Conservation (phyloP, 2,113 vertebrate genomes). For the Amblyornis subalaris region DNA sequence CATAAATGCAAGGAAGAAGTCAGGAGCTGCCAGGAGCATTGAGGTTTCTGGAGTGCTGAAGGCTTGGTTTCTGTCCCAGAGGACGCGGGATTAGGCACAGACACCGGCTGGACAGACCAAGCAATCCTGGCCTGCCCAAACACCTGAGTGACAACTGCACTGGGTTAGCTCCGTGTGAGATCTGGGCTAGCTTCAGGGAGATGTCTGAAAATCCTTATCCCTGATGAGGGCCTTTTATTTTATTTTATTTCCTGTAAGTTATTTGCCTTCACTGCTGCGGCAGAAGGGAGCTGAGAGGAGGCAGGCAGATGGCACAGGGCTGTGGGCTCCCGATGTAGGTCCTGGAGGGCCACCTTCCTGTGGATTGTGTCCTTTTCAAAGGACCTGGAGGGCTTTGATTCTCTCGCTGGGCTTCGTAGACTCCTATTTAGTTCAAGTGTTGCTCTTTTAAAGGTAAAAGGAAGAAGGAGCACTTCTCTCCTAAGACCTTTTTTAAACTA, state of each 20-base stretch:
- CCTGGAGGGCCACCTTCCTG: neutral
- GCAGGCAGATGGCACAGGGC: neutral
- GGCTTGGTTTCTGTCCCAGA: neutral
- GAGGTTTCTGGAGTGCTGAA: neutral
- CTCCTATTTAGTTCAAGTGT: neutral
- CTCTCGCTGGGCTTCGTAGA: neutral
- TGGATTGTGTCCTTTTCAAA: neutral
- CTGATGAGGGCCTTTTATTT: neutral
- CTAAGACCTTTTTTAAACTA: neutral
- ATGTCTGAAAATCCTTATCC: neutral
- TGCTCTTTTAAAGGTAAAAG: slow-evolving; percentile 1
- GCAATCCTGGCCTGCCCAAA: neutral
- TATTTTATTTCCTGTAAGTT: neutral
- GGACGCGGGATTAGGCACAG: neutral
- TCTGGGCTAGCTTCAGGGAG: neutral
- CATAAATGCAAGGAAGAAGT: neutral
- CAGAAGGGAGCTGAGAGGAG: neutral
- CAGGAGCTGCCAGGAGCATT: neutral
- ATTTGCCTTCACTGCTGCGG: neutral
- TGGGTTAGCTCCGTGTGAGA: neutral
- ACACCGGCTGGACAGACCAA: neutral
- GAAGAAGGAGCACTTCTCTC: neutral
- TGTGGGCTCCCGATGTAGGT: neutral
- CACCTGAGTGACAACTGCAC: neutral
- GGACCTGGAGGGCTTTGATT: neutral